Evolutionary conservation across 2,888 invertebrate species (phyloP).

Genomic region (Parascotia fuliginaria): DNA sequence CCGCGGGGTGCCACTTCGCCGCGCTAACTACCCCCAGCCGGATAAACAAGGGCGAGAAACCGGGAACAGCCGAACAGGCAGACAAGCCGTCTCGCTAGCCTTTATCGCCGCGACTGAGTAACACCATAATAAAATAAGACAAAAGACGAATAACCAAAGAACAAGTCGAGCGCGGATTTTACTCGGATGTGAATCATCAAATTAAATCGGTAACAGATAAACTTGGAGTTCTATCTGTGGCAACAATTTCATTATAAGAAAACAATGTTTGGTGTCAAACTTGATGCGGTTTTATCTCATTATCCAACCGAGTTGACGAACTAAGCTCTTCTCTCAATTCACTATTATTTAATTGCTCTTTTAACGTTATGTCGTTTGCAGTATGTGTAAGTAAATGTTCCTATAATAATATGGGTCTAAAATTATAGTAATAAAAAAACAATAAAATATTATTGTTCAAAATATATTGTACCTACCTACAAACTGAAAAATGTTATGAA

Average conservation of each 20-base stretch:
- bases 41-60: constrained; percentile 83
- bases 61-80: constrained; percentile 69
- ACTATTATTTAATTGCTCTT: no score
- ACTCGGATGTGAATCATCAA: constrained; percentile 48
- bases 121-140: constrained; percentile 78
- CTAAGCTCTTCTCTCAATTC: no score
- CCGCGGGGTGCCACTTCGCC: constrained; percentile 73
- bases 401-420: no score
- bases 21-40: constrained; percentile 73
- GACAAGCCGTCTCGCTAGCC: constrained; percentile 84
- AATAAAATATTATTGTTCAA: no score
- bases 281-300: constrained; percentile 13
- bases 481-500: no score
- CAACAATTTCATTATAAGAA: constrained; percentile 42
- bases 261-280: constrained; percentile 41
- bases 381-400: no score
- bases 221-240: constrained; percentile 43
- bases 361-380: no score
- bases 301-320: background rate
- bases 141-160: constrained; percentile 72
- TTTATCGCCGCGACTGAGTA: constrained; percentile 70
- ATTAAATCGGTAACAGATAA: constrained; percentile 49
- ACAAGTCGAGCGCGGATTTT: constrained; percentile 49
- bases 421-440: no score
- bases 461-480: no score